These are phyloP conservation scores for Centruroides sculpturatus DNA, from an alignment of 1,140 invertebrate genomes.

Conservation along the genomic window DNA sequence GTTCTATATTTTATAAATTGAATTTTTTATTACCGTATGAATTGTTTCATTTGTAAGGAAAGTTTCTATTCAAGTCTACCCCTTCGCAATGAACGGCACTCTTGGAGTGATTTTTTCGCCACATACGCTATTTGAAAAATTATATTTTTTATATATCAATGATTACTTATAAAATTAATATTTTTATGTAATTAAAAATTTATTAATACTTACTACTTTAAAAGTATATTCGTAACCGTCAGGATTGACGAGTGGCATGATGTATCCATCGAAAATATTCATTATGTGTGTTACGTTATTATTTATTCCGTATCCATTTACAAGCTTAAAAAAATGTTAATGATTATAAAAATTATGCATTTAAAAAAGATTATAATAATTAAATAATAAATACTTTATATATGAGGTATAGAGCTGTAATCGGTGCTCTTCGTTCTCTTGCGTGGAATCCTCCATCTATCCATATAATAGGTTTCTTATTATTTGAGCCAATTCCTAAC, in stretches of 20 bases:
- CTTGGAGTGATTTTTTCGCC: too few species aligned
- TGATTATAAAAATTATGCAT: too few species aligned
- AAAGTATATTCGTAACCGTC: conserved; percentile 66
- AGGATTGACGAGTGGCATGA: conserved; percentile 64
- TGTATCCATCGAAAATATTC: conserved; percentile 62
- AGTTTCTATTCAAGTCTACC: too few species aligned
- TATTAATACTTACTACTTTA: conserved; percentile 23
- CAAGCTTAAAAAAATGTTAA: neutral
- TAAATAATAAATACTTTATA: conserved; percentile 34
- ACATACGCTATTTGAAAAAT: too few species aligned
- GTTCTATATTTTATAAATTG: too few species aligned
- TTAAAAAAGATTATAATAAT: neutral
- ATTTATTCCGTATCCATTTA: conserved; percentile 1
- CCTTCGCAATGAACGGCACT: too few species aligned
- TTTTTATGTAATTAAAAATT: too few species aligned
- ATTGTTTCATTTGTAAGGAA: too few species aligned
- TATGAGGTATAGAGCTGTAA: conserved; percentile 48
- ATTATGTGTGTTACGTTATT: conserved; percentile 39
- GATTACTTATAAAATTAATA: too few species aligned
- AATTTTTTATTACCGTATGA: too few species aligned
- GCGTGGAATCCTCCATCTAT: conserved; percentile 58
- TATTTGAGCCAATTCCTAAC: conserved; percentile 8
- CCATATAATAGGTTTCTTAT: conserved; percentile 34
- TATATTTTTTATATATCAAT: too few species aligned
- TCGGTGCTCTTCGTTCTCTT: conserved; percentile 56